Evolutionary conservation across 2,113 vertebrate genomes (phyloP).

Genomic region (Tragulus kanchil): DNA sequence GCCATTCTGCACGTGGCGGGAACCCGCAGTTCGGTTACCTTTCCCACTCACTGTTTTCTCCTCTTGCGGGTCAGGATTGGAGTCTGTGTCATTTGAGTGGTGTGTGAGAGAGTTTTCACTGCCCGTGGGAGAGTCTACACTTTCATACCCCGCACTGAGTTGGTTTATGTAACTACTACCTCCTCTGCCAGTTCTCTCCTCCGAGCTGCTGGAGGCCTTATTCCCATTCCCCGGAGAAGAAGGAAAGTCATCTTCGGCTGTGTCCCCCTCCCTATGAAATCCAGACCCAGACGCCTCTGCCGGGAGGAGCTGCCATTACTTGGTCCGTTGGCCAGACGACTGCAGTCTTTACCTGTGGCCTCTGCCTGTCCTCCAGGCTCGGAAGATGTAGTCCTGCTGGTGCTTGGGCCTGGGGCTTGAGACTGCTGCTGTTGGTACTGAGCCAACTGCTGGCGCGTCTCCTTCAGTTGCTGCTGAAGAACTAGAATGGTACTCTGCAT

Average conservation of each 20-base stretch:
- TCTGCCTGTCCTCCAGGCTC: slow-evolving; percentile 91
- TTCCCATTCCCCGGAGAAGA: slow-evolving; percentile 94
- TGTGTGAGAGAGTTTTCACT: slow-evolving; percentile 99
- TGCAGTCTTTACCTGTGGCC: slow-evolving; percentile 93
- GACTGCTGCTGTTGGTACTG: slow-evolving; percentile 92
- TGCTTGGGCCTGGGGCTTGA: slow-evolving; percentile 87
- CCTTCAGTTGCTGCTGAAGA: slow-evolving; percentile 98
- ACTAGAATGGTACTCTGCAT: slow-evolving; percentile 99
- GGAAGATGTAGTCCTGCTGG: slow-evolving; percentile 94
- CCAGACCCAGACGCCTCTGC: slow-evolving; percentile 93
- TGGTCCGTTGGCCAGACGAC: slow-evolving; percentile 97
- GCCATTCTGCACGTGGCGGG: slow-evolving; percentile 97
- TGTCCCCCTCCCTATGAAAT: slow-evolving; percentile 96
- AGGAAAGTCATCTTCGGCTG: slow-evolving; percentile 95
- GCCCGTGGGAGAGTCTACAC: slow-evolving; percentile 99
- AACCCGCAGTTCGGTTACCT: slow-evolving; percentile 97
- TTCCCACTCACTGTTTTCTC: slow-evolving; percentile 96
- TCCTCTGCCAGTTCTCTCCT: slow-evolving; percentile 95
- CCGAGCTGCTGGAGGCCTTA: slow-evolving; percentile 97
- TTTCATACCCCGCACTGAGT: slow-evolving; percentile 98
- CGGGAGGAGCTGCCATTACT: slow-evolving; percentile 95
- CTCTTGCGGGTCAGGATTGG: slow-evolving; percentile 97
- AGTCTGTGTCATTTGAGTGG: slow-evolving; percentile 99
- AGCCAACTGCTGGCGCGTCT: slow-evolving; percentile 94
- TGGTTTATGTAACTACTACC: slow-evolving; percentile 93